Evolutionary conservation across 2,797 vertebrate genomes (phyloP).

Genomic region (Tenualosa ilisha): DNA sequence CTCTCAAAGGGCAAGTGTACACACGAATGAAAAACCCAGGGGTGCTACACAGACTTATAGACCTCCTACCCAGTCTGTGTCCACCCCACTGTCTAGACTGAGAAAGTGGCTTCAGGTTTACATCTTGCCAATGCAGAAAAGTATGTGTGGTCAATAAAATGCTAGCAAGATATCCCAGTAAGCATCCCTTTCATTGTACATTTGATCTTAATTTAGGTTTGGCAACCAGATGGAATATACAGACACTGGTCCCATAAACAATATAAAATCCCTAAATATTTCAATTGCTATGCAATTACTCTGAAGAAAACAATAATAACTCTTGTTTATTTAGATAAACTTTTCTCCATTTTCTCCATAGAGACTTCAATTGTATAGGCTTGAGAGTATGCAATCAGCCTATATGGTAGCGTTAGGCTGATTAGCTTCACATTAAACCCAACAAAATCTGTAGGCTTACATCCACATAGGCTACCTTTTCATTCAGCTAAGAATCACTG

Average conservation of each 20-base stretch:
- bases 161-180: not conserved
- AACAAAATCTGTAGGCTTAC: conserved; percentile 51
- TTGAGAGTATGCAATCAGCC: conserved; percentile 16
- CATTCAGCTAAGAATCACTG: not conserved
- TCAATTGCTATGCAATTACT: not conserved
- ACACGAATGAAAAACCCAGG: not conserved
- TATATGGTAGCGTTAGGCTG: conserved; percentile 39
- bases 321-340: not conserved
- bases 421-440: conserved; percentile 52
- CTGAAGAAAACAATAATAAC: not conserved
- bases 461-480: conserved; percentile 37
- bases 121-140: not conserved
- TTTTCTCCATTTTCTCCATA: not conserved
- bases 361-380: not conserved
- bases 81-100: not conserved
- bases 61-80: not conserved
- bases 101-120: not conserved
- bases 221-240: not conserved
- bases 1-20: conserved; percentile 8
- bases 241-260: not conserved
- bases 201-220: too few relatives aligned
- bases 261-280: not conserved
- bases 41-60: not conserved
- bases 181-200: too few relatives aligned
- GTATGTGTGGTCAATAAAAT: not conserved